Conservation (phyloP, 2,797 vertebrate genomes). For the Sebastes taczanowskii region DNA sequence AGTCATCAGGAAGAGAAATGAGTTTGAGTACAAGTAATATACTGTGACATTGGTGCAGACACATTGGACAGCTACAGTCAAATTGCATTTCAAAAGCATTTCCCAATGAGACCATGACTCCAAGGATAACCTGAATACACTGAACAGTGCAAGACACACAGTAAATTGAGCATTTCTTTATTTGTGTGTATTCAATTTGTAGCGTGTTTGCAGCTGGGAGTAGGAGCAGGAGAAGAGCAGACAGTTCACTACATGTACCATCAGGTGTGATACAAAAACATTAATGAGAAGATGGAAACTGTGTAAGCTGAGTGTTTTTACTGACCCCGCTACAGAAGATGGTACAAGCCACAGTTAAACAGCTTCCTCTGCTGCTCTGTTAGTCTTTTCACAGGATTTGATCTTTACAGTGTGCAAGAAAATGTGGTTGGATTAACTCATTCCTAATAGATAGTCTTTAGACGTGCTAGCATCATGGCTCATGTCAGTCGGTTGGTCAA, state of each 20-base stretch:
- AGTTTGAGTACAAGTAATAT: constrained; percentile 42
- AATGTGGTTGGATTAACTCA: not conserved
- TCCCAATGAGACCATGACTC: constrained; percentile 17
- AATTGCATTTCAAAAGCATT: constrained; percentile 49
- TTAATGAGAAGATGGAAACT: constrained; percentile 23
- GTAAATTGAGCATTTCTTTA: not conserved
- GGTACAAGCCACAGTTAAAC: not conserved
- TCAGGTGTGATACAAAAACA: constrained; percentile 19
- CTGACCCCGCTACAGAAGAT: not conserved
- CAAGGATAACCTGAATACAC: constrained; percentile 1
- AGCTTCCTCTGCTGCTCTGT: not conserved
- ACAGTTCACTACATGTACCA: constrained; percentile 13
- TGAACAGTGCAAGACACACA: not conserved
- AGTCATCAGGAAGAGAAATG: constrained; percentile 58
- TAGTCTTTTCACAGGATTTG: not conserved
- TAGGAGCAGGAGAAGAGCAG: not conserved
- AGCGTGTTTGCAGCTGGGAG: constrained; percentile 5
- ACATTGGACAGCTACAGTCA: constrained; percentile 34
- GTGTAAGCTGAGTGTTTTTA: not conserved
- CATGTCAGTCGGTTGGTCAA: not conserved
- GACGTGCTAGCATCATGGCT: not conserved
- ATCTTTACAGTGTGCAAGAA: not conserved
- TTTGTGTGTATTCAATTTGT: not conserved
- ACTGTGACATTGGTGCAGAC: constrained; percentile 32
- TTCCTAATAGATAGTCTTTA: not conserved